These are phyloP conservation scores for Kryphioiulus occultus DNA, from an alignment of 2,888 invertebrate genomes.

Conservation along the genomic window DNA sequence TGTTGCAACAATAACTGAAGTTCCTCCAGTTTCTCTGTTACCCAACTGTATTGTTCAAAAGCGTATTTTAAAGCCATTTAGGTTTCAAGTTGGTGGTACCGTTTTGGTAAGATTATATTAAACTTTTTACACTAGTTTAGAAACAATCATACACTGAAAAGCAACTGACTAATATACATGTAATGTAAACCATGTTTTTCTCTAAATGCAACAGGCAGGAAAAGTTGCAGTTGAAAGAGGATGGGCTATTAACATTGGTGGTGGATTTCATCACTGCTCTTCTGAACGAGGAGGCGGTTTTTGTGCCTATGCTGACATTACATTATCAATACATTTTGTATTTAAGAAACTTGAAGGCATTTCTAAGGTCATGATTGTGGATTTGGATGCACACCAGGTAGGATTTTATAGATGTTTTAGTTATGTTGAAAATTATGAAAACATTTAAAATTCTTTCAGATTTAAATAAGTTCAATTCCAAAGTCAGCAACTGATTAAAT, in stretches of 20 bases:
- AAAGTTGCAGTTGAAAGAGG: slow-evolving; percentile 81
- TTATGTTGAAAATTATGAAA: too few species aligned
- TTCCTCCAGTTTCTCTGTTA: slow-evolving; percentile 75
- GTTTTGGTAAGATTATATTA: slow-evolving; percentile 66
- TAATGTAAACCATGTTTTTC: neutral
- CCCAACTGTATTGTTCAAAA: slow-evolving; percentile 80
- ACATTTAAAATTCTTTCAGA: too few species aligned
- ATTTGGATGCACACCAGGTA: slow-evolving; percentile 91
- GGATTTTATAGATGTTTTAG: neutral
- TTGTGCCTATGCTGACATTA: slow-evolving; percentile 90
- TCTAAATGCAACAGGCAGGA: slow-evolving; percentile 69
- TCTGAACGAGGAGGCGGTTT: slow-evolving; percentile 81
- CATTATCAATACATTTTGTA: slow-evolving; percentile 75
- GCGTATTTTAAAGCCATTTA: slow-evolving; percentile 79
- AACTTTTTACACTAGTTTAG: neutral
- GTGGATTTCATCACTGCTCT: slow-evolving; percentile 90
- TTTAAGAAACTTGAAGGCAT: slow-evolving; percentile 67
- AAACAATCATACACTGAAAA: too few species aligned
- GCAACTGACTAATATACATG: too few species aligned
- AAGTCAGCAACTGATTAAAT: too few species aligned
- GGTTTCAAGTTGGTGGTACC: slow-evolving; percentile 82
- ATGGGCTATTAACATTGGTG: slow-evolving; percentile 90
- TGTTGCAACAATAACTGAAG: slow-evolving; percentile 81
- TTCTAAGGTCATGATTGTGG: slow-evolving; percentile 77
- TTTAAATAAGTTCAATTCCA: too few species aligned